phyloP scores from a whole-genome alignment of 2,113 vertebrate genomes.

The Neoarius graeffei region DNA sequence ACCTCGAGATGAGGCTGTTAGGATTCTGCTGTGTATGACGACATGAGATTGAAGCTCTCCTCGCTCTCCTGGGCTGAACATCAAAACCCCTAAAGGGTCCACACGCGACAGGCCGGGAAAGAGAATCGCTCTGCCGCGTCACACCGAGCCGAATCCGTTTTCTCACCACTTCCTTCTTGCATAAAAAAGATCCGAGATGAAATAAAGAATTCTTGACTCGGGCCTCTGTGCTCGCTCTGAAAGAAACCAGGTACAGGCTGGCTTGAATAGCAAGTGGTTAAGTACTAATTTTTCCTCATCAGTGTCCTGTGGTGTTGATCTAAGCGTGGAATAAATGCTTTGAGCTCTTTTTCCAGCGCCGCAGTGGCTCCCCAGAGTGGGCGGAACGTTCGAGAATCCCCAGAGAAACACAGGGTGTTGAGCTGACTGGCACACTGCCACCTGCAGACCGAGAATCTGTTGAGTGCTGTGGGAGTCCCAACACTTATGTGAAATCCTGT shows the following conservation, averaged over 20 bases:
- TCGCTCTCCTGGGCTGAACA: slow-evolving; percentile 20
- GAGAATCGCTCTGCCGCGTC: not conserved
- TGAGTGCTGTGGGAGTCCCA: slow-evolving; percentile 34
- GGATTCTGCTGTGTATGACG: slow-evolving; percentile 8
- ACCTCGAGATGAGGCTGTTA: slow-evolving; percentile 44
- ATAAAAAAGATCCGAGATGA: not conserved
- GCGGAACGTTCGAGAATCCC: slow-evolving; percentile 48
- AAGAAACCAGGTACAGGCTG: slow-evolving; percentile 14
- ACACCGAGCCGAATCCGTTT: not conserved
- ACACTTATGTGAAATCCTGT: slow-evolving; percentile 12
- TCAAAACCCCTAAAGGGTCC: not conserved
- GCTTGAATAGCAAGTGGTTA: not conserved
- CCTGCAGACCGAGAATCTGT: slow-evolving; percentile 46
- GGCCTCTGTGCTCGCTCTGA: not conserved
- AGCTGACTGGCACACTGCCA: slow-evolving; percentile 51
- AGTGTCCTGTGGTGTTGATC: slow-evolving; percentile 43
- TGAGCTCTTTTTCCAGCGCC: slow-evolving; percentile 25
- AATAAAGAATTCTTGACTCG: not conserved
- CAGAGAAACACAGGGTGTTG: slow-evolving; percentile 17
- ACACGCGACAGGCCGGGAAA: not conserved
- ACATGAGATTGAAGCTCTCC: slow-evolving; percentile 37
- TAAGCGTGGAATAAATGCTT: slow-evolving; percentile 39
- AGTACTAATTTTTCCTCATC: slow-evolving; percentile 29
- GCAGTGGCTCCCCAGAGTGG: slow-evolving; percentile 22
- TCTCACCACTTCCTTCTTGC: not conserved